A percentile compares a stretch with the other conserved stretches of the same genome.
phyloP scores from a whole-genome alignment of 2,797 vertebrate species.

The Myotis findleyi region DNA sequence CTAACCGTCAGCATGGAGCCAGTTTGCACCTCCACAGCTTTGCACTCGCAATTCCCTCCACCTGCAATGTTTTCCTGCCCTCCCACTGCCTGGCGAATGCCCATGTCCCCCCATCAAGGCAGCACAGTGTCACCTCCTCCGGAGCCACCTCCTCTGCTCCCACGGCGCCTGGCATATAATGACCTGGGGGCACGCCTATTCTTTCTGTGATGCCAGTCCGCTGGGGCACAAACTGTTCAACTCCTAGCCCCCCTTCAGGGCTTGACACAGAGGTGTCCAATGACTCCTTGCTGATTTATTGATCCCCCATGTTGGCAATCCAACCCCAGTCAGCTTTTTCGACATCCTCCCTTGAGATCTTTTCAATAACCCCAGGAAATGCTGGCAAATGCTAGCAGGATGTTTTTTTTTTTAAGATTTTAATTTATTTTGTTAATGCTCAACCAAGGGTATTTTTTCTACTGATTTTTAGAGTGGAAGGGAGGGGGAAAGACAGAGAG shows the following conservation, averaged over 20 bases:
- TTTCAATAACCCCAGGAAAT: neutral
- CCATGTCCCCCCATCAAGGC: neutral
- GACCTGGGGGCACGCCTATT: neutral
- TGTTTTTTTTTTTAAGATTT: no score
- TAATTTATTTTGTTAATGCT: no score
- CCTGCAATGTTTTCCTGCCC: neutral
- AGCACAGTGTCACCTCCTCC: neutral
- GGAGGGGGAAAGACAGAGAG: no score
- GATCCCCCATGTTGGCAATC: neutral
- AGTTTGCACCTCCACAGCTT: rapidly evolving
- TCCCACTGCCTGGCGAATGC: neutral
- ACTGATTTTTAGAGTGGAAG: no score
- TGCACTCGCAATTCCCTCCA: neutral
- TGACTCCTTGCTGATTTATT: neutral
- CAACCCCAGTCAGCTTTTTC: neutral
- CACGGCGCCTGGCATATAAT: neutral
- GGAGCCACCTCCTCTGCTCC: neutral
- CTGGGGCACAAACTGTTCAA: neutral
- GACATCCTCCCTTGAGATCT: neutral
- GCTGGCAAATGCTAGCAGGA: neutral
- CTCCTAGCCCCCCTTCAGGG: neutral
- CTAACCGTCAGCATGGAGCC: neutral
- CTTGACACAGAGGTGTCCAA: neutral
- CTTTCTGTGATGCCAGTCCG: neutral
- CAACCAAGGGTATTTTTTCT: no score